These are phyloP conservation scores for Drosophila sulfurigaster DNA, from an alignment of 1,140 invertebrate genomes.

Conservation along the genomic window DNA sequence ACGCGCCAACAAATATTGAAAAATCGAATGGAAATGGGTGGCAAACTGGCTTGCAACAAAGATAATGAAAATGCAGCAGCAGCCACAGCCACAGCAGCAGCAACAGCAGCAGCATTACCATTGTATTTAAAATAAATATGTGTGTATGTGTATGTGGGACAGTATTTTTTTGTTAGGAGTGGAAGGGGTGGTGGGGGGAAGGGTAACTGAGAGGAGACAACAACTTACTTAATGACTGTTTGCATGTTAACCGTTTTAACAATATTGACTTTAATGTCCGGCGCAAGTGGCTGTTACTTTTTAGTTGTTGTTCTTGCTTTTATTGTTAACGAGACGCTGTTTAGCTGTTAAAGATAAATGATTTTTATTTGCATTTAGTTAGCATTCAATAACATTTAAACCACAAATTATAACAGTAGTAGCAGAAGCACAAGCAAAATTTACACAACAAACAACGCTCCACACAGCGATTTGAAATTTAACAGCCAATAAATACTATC, in stretches of 20 bases:
- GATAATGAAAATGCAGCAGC: constrained; percentile 6
- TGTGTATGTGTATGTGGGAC: neutral
- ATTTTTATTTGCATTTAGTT: constrained; percentile 59
- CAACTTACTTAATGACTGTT: constrained; percentile 82
- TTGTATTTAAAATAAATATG: constrained; percentile 13
- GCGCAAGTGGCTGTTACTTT: constrained; percentile 38
- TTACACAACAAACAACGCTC: constrained; percentile 55
- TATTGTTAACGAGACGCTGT: constrained; percentile 52
- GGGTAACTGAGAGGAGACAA: constrained; percentile 11
- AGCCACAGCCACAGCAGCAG: neutral
- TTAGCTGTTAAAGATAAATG: constrained; percentile 66
- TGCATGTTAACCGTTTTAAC: constrained; percentile 70
- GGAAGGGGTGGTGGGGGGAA: no score
- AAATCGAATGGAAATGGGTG: constrained; percentile 37
- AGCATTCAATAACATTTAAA: constrained; percentile 25
- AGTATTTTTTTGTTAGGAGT: neutral
- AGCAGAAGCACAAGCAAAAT: constrained; percentile 24
- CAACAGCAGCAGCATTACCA: neutral
- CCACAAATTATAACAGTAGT: constrained; percentile 21
- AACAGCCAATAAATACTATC: constrained; percentile 44
- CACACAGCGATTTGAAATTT: constrained; percentile 50
- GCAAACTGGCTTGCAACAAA: constrained; percentile 30
- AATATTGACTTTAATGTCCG: constrained; percentile 50
- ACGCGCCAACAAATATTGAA: constrained; percentile 40
- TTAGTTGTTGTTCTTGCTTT: constrained; percentile 15